Evolutionary conservation across 1,140 invertebrate genomes (phyloP).

Genomic region (Bursaphelenchus mucronatus): DNA sequence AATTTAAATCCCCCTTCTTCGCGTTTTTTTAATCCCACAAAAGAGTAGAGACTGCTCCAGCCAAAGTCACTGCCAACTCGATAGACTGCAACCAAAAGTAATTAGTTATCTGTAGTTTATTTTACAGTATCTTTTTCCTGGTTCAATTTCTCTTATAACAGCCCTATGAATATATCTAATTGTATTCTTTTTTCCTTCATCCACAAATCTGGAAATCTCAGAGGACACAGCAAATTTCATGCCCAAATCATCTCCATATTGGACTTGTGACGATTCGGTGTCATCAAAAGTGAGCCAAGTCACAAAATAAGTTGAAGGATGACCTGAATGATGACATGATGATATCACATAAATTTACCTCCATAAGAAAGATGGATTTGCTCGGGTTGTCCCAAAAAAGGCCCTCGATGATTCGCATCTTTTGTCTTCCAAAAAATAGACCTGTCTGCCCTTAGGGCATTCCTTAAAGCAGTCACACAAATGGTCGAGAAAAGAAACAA

Average conservation of each 20-base stretch:
- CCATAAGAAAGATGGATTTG: constrained; percentile 50
- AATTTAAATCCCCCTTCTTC: constrained; percentile 62
- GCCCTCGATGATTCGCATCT: constrained; percentile 8
- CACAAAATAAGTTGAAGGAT: constrained; percentile 5
- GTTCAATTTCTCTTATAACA: constrained; percentile 15
- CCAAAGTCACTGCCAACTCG: constrained; percentile 60
- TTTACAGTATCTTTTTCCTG: constrained; percentile 29
- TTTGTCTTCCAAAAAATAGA: too few relatives aligned
- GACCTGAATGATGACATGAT: constrained; percentile 25
- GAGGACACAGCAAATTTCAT: constrained; percentile 13
- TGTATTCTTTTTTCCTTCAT: constrained; percentile 20
- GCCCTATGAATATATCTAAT: constrained; percentile 28
- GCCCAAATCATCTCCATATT: constrained; percentile 20
- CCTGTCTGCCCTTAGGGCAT: too few relatives aligned
- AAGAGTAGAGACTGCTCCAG: constrained; percentile 62
- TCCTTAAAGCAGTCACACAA: too few relatives aligned
- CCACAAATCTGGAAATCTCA: constrained; percentile 29
- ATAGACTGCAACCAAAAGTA: constrained; percentile 46
- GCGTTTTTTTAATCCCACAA: constrained; percentile 56
- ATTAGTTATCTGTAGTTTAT: background rate
- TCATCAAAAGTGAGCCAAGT: constrained; percentile 35
- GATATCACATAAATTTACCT: constrained; percentile 27
- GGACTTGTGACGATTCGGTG: constrained; percentile 17
- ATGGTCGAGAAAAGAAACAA: too few relatives aligned
- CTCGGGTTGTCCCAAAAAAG: constrained; percentile 27